Conservation (phyloP, 1,140 invertebrate genomes). For the Bombus superbus region DNA sequence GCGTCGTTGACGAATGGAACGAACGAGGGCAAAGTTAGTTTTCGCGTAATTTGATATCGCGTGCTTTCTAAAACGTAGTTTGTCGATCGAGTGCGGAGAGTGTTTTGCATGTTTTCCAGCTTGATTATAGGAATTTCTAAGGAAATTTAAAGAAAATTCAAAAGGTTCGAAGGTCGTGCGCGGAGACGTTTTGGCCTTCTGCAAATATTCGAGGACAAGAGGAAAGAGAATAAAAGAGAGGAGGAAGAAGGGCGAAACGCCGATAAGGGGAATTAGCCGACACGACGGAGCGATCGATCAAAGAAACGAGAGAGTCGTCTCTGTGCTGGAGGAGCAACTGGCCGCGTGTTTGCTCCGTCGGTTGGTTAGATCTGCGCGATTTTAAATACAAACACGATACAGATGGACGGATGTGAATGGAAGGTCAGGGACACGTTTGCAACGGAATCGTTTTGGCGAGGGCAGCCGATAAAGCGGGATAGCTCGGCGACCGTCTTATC, state of each 20-base stretch:
- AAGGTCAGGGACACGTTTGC: conserved; percentile 58
- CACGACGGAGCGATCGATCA: background rate
- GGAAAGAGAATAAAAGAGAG: background rate
- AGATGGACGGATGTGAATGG: conserved; percentile 49
- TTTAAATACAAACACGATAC: conserved; percentile 31
- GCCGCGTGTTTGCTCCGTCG: background rate
- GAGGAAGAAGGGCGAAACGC: background rate
- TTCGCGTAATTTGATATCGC: background rate
- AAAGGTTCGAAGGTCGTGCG: fast-evolving
- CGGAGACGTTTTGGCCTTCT: too few relatives aligned
- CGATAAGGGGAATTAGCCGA: background rate
- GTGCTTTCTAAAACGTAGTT: background rate
- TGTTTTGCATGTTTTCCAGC: background rate
- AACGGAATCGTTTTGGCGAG: conserved; percentile 51
- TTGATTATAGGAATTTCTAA: background rate
- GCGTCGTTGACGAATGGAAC: background rate
- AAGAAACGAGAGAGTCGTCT: background rate
- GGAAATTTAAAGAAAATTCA: too few relatives aligned
- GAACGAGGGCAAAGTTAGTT: background rate
- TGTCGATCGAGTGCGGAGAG: background rate
- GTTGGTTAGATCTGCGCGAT: background rate
- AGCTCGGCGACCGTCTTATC: conserved; percentile 64
- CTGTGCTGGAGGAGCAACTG: background rate
- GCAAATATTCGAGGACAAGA: too few relatives aligned
- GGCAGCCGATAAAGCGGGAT: conserved; percentile 59